Conservation (phyloP, 1,140 invertebrate species). For the Anastrepha ludens region DNA sequence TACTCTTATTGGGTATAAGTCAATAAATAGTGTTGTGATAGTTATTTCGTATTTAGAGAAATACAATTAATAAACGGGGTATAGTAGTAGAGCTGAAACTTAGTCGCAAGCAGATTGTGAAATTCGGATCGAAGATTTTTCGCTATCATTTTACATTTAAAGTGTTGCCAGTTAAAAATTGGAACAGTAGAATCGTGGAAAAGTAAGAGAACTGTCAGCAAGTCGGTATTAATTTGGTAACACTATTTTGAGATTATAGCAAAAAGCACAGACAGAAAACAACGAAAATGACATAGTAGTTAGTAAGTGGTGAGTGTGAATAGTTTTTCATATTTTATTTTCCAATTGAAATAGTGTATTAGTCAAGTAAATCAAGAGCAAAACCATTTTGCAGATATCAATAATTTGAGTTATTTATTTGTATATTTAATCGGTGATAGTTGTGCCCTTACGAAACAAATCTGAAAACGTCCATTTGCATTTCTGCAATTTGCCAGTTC, state of each 20-base stretch:
- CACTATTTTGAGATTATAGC: background rate
- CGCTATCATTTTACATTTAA: background rate
- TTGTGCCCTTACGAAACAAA: background rate
- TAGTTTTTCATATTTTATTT: background rate
- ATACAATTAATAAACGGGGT: background rate
- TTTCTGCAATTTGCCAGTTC: background rate
- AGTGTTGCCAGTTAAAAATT: background rate
- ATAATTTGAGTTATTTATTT: background rate
- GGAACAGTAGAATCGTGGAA: background rate
- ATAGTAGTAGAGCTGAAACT: background rate
- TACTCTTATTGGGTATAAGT: background rate
- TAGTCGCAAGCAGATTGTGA: background rate
- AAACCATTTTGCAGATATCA: background rate
- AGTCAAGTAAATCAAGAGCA: background rate
- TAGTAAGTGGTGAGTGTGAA: conserved; percentile 26
- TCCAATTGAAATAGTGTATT: background rate
- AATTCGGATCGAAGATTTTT: background rate
- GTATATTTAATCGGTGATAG: background rate
- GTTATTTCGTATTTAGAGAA: background rate
- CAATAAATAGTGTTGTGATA: background rate
- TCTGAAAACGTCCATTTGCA: conserved; percentile 29
- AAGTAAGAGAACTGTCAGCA: background rate
- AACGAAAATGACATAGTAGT: conserved; percentile 39
- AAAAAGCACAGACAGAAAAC: conserved; percentile 8
- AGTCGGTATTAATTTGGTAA: background rate